phyloP scores from a whole-genome alignment of 2,888 invertebrate species.

The Nemapogon koenigi region DNA sequence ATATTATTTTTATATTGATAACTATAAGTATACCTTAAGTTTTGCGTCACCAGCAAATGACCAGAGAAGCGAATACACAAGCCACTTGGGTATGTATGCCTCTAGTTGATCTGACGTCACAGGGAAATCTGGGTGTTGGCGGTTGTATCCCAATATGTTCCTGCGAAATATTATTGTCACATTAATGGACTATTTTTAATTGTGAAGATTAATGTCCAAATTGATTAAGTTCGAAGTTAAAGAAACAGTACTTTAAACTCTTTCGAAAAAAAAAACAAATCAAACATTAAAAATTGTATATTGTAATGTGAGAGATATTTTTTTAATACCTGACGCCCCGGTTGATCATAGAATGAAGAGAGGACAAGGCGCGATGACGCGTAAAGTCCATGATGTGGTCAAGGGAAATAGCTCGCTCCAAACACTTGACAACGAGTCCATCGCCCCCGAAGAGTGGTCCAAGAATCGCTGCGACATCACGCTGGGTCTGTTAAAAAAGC shows the following conservation, averaged over 20 bases:
- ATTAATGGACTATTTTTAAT: background rate
- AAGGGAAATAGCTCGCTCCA: slow-evolving; percentile 89
- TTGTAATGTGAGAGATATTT: too few species aligned
- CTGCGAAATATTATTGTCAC: slow-evolving; percentile 34
- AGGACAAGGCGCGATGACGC: slow-evolving; percentile 91
- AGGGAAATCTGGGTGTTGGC: slow-evolving; percentile 93
- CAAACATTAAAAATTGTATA: background rate
- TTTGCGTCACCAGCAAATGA: slow-evolving; percentile 98
- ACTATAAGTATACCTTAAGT: slow-evolving; percentile 72
- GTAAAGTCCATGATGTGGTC: slow-evolving; percentile 99
- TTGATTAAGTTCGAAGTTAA: background rate
- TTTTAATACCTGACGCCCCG: slow-evolving; percentile 88
- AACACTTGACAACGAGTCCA: slow-evolving; percentile 89
- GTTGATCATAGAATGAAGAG: slow-evolving; percentile 97
- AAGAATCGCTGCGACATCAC: slow-evolving; percentile 85
- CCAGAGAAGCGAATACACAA: slow-evolving; percentile 95
- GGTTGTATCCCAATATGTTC: slow-evolving; percentile 92
- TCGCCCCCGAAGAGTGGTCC: slow-evolving; percentile 89
- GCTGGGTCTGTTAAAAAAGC: slow-evolving; percentile 70
- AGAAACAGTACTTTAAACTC: background rate
- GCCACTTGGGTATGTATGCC: slow-evolving; percentile 90
- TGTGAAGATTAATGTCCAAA: background rate
- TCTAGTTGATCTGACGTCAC: slow-evolving; percentile 91
- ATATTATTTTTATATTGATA: background rate
- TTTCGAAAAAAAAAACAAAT: background rate